These are phyloP conservation scores for Nylanderia fulva DNA, from an alignment of 1,140 invertebrate species.

Conservation along the genomic window DNA sequence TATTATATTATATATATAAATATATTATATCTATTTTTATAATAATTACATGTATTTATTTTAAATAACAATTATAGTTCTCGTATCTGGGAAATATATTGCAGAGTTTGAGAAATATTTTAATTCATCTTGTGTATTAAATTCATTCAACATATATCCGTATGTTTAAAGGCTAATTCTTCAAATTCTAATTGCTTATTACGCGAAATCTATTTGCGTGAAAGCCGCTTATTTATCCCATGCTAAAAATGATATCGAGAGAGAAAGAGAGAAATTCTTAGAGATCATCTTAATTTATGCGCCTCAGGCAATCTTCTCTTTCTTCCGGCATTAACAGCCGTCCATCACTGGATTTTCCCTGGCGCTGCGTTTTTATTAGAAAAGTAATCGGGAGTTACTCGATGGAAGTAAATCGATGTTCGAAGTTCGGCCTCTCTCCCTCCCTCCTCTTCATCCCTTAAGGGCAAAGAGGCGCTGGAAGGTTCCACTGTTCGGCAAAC, in stretches of 20 bases:
- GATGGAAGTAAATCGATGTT: conserved; percentile 45
- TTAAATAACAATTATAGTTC: too few species aligned
- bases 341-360: conserved; percentile 60
- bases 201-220: background rate
- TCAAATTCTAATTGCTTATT: background rate
- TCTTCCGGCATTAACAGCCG: conserved; percentile 52
- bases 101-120: too few species aligned
- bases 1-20: too few species aligned
- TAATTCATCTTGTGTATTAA: too few species aligned
- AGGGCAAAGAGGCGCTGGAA: background rate
- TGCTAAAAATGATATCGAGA: background rate
- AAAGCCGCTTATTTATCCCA: conserved; percentile 1
- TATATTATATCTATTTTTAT: too few species aligned
- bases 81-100: too few species aligned
- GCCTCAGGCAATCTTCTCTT: conserved; percentile 36
- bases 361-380: conserved; percentile 59
- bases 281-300: conserved; percentile 49
- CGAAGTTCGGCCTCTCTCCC: conserved; percentile 41
- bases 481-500: conserved; percentile 10
- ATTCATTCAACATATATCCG: too few species aligned
- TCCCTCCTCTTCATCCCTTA: too few species aligned
- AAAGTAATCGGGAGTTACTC: conserved; percentile 59
- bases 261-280: background rate
- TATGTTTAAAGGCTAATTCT: background rate
- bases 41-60: too few species aligned